Evolutionary conservation across 2,113 vertebrate genomes (phyloP).

Genomic region (Orthonyx spaldingii): DNA sequence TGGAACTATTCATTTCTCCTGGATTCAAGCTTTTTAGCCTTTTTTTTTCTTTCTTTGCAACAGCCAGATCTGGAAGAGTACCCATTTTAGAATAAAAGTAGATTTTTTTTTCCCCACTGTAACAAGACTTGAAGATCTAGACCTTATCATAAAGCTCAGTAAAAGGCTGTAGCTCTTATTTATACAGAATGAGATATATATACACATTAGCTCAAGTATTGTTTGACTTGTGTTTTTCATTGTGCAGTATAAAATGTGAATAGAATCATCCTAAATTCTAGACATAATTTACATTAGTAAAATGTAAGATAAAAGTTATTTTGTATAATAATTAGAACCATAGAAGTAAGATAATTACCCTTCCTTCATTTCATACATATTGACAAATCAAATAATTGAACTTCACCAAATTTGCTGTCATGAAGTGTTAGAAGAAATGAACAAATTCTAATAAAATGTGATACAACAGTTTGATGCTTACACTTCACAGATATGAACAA

Average conservation of each 20-base stretch:
- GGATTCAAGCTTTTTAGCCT: neutral
- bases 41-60: neutral
- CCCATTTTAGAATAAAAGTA: neutral
- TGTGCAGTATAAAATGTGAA: neutral
- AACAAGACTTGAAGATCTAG: neutral
- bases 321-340: neutral
- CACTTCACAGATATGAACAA: constrained; percentile 86
- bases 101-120: neutral
- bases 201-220: neutral
- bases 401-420: neutral
- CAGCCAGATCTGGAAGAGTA: neutral
- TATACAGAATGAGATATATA: neutral
- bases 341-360: neutral
- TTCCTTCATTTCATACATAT: fast-evolving
- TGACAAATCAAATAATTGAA: neutral
- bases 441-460: neutral
- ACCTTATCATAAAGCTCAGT: neutral
- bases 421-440: neutral
- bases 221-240: neutral
- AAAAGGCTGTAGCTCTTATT: neutral
- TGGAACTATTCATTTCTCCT: neutral
- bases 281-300: neutral
- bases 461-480: neutral
- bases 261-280: neutral
- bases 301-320: neutral